Evolutionary conservation across 1,140 invertebrate species (phyloP).

Genomic region (Pogonus chalceus): DNA sequence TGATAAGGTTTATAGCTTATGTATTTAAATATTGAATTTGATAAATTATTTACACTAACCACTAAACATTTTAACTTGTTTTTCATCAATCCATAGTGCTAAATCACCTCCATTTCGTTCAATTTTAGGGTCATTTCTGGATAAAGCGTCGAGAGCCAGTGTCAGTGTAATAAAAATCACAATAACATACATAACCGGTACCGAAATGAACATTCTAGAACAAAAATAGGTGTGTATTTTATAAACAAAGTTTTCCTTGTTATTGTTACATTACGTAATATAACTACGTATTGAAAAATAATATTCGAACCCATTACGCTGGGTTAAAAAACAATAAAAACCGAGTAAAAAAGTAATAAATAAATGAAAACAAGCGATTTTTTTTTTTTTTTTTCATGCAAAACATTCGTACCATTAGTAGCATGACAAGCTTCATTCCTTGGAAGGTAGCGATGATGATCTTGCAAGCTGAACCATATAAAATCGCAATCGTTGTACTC

Average conservation of each 20-base stretch:
- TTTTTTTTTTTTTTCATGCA: not conserved
- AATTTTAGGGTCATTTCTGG: constrained; percentile 30
- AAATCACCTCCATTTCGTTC: constrained; percentile 48
- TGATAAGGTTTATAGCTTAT: not conserved
- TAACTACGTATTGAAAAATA: too few relatives aligned
- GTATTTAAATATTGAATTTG: not conserved
- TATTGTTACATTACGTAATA: too few relatives aligned
- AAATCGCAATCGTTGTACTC: not conserved
- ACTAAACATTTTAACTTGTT: constrained; percentile 81
- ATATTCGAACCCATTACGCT: not conserved
- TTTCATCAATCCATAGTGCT: constrained; percentile 78
- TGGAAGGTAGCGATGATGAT: not conserved
- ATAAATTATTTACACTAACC: constrained; percentile 45
- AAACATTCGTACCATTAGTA: constrained; percentile 3
- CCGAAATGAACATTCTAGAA: not conserved
- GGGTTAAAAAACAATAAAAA: not conserved
- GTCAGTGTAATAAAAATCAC: not conserved
- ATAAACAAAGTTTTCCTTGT: too few relatives aligned
- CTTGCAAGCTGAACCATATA: not conserved
- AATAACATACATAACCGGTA: not conserved
- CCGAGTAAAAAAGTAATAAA: not conserved
- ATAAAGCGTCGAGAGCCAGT: not conserved
- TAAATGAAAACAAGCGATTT: not conserved
- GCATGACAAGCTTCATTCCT: constrained; percentile 1
- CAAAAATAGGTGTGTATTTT: too few relatives aligned